phyloP scores from a whole-genome alignment of 2,113 vertebrate species.

The Uria aalge region DNA sequence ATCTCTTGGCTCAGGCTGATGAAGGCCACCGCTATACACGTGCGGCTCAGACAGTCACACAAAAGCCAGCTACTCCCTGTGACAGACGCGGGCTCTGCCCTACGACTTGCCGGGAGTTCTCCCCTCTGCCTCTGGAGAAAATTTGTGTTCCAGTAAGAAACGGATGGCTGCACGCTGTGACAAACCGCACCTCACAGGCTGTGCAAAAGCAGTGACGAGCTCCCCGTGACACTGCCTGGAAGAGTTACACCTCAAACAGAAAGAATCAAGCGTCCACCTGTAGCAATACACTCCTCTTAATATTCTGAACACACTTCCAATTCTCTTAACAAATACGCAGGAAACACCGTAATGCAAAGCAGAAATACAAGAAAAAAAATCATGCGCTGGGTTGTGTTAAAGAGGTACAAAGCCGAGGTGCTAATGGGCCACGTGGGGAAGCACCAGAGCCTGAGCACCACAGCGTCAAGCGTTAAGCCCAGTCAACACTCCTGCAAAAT shows the following conservation, averaged over 20 bases:
- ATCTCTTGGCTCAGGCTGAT: neutral
- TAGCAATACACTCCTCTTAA: neutral
- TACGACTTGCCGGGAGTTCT: neutral
- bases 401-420: neutral
- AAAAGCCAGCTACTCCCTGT: neutral
- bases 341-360: neutral
- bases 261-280: neutral
- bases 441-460: neutral
- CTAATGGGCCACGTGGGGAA: neutral
- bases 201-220: neutral
- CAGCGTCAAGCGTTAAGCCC: neutral
- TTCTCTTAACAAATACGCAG: neutral
- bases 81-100: neutral
- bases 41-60: neutral
- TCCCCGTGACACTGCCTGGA: neutral
- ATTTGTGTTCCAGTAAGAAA: neutral
- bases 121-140: neutral
- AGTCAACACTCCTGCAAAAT: neutral
- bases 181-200: neutral
- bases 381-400: neutral
- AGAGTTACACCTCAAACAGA: neutral
- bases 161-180: neutral
- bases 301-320: neutral
- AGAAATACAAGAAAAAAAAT: neutral
- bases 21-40: neutral